Evolutionary conservation across 2,797 vertebrate genomes (phyloP).

Genomic region (Tadarida brasiliensis): DNA sequence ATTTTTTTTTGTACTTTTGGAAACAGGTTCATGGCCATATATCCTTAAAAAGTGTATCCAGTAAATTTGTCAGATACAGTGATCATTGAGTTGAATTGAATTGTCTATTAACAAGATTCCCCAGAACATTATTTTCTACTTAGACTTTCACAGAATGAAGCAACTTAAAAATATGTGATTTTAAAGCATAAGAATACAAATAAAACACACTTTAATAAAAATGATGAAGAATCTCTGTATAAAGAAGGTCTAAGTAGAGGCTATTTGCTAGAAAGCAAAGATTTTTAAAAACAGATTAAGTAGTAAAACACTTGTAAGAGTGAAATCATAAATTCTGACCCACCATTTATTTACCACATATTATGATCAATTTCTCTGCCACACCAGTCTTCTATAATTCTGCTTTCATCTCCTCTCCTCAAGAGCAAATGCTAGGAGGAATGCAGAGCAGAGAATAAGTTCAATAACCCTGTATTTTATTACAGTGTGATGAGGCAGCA

Average conservation of each 20-base stretch:
- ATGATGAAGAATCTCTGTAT: not conserved
- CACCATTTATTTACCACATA: conserved; percentile 11
- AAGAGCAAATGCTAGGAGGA: not conserved
- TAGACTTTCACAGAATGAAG: not conserved
- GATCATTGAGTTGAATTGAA: not conserved
- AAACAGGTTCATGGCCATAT: not conserved
- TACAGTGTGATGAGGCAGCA: not conserved
- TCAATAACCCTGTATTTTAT: not conserved
- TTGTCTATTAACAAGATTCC: not conserved
- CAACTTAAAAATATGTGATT: not conserved
- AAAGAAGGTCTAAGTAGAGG: not conserved
- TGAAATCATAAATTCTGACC: not conserved
- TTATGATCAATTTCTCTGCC: not conserved
- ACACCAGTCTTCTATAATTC: not conserved
- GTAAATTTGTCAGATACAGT: not conserved
- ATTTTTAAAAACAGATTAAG: not conserved
- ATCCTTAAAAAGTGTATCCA: not conserved
- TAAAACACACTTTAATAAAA: not conserved
- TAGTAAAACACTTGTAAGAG: not conserved
- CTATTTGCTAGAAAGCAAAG: not conserved
- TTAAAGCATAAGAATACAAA: not conserved
- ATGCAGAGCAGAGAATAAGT: not conserved
- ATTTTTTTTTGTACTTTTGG: not conserved
- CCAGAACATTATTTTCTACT: not conserved
- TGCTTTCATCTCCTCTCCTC: not conserved